Conservation (phyloP, 2,797 vertebrate species). For the Nannoperca australis region DNA sequence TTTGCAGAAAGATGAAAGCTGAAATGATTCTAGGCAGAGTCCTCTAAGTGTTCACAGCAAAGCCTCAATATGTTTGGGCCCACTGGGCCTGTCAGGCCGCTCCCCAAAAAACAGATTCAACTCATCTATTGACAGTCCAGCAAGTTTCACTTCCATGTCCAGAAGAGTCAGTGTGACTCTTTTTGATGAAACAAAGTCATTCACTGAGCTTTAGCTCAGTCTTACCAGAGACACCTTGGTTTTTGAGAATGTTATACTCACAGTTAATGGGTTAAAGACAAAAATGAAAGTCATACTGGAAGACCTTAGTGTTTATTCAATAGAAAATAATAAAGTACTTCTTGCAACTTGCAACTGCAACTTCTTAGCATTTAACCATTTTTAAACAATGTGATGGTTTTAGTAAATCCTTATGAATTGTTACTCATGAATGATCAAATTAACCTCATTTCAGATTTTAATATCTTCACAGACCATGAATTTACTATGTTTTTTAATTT, state of each 20-base stretch:
- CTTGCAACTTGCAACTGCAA: too few species aligned
- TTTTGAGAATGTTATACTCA: constrained; percentile 16
- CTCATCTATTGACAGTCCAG: constrained; percentile 16
- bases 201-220: constrained; percentile 14
- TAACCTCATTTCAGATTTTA: too few species aligned
- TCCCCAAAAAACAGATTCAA: constrained; percentile 24
- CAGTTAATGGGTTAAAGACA: not conserved
- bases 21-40: constrained; percentile 14
- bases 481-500: too few species aligned
- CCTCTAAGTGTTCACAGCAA: constrained; percentile 12
- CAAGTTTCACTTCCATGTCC: constrained; percentile 21
- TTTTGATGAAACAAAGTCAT: constrained; percentile 18
- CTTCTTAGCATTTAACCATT: too few species aligned
- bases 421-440: too few species aligned
- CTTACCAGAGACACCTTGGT: not conserved
- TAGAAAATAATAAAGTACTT: too few species aligned
- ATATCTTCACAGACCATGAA: too few species aligned
- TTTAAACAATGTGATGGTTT: too few species aligned
- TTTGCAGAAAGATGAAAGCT: constrained; percentile 34
- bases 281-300: not conserved
- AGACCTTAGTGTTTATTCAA: not conserved
- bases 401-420: too few species aligned
- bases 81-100: constrained; percentile 3
- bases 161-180: constrained; percentile 7
- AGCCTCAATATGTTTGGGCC: not conserved